Conservation (phyloP, 2,113 vertebrate species). For the Bettongia penicillata region DNA sequence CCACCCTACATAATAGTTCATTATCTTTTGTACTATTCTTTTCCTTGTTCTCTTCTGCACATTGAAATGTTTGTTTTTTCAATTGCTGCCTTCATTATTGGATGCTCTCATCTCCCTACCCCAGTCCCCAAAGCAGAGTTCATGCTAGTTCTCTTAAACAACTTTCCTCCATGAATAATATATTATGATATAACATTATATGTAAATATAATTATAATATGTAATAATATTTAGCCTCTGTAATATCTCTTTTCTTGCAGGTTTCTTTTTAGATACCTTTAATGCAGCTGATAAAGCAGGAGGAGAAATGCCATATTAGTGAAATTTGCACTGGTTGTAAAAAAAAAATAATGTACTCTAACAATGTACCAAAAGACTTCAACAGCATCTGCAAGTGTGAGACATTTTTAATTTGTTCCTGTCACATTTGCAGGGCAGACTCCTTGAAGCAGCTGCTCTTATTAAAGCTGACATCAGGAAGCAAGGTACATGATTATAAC, state of each 20-base stretch:
- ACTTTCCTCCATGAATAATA: neutral
- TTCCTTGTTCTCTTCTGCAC: neutral
- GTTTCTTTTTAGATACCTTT: neutral
- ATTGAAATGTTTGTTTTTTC: neutral
- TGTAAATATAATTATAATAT: neutral
- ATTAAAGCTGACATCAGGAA: neutral
- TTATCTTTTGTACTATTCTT: neutral
- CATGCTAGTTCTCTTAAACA: neutral
- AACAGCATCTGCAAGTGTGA: conserved; percentile 2
- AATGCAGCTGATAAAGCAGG: neutral
- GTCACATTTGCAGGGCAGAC: neutral
- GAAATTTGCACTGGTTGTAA: neutral
- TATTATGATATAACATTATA: neutral
- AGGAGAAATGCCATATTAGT: neutral
- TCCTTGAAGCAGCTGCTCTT: neutral
- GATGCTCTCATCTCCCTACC: neutral
- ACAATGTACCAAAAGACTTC: neutral
- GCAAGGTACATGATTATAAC: neutral
- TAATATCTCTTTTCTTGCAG: neutral
- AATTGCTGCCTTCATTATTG: neutral
- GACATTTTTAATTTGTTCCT: neutral
- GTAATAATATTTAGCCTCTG: neutral
- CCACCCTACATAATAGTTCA: neutral
- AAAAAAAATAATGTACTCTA: neutral
- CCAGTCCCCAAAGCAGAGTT: neutral